Base-by-base conservation (phyloP, 2,888 invertebrate species). In the Pelosia muscerda region DNA sequence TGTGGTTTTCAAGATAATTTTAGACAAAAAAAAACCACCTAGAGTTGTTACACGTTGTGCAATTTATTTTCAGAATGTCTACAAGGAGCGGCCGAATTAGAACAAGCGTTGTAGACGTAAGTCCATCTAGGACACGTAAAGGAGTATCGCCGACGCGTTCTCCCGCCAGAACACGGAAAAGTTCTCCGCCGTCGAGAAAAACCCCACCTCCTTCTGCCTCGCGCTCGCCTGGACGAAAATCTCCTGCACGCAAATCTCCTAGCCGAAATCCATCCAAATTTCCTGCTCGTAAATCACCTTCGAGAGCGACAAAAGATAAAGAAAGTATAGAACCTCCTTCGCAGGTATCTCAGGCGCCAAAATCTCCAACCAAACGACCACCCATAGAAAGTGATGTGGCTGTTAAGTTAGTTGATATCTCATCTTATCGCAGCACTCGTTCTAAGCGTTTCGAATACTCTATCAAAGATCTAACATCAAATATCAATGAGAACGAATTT, bases 171-270 rank as follows among this genome's bases (percentile, higher is more conserved):
- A 84, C 83, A 31, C 86, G 91, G 63, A 93, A 92, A 89, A 90
- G 83, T 85, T 93, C 93, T 6, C 89, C 88, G 19, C 76, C 78
- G 56, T 69, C 79, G 64, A 83, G 84, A 60, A 92, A 90, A 86
- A 89, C 81, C 75, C 88, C 92, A 42, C 88, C 49, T 19, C 31
- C 31, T 31, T 83, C 87, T 73, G 82, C 86, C 73, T 88, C 87
- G 71, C 90, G 90, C 58, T 77, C 78, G 15, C 76, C 93, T 49
- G 88, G 91, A 23, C 92, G 95, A 8, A 95, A 95, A 79, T 95
- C 95, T 28, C 95, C 96, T 22, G 87, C 94, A 15, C 89, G 95
- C 60, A 95, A 95, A 70, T 95, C 95, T 13, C 95, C 95, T 4
- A 90, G 91, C 72, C 89, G 94, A 69, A 95, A 94, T 80, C 85